These are phyloP conservation scores for Callitettix versicolor DNA, from an alignment of 1,140 invertebrate species.

Conservation along the genomic window DNA sequence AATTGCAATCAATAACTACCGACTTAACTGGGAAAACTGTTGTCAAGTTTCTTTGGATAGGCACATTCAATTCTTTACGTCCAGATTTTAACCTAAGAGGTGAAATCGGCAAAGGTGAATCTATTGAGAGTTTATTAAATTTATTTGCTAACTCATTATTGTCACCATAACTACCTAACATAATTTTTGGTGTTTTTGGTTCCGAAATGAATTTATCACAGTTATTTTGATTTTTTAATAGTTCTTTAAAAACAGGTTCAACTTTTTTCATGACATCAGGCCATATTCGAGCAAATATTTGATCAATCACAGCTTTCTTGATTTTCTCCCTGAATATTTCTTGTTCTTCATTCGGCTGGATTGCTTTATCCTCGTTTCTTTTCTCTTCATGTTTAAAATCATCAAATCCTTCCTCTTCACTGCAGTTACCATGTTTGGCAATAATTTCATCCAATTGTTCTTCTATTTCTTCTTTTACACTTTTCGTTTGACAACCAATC, in stretches of 20 bases:
- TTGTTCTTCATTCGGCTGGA: not conserved
- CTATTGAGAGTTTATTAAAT: not conserved
- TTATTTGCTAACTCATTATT: not conserved
- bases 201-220: not conserved
- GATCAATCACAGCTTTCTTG: conserved; percentile 10
- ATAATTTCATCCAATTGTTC: conserved; percentile 5
- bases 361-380: not conserved
- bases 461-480: not conserved
- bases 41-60: not conserved
- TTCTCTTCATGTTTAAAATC: not conserved
- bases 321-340: conserved; percentile 4
- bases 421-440: not conserved
- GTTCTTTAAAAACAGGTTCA: conserved; percentile 6
- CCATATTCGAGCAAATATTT: conserved; percentile 13
- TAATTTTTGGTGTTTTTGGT: not conserved
- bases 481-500: conserved; percentile 1
- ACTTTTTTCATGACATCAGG: conserved; percentile 11
- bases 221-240: not conserved
- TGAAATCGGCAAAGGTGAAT: too few species aligned
- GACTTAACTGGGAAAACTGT: not conserved
- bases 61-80: not conserved
- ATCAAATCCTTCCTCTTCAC: not conserved
- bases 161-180: not conserved
- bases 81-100: not conserved
- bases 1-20: not conserved